Percentiles rank a stretch among this genome's conserved stretches.
These are phyloP conservation scores for Oligia strigilis DNA, from an alignment of 2,888 invertebrate species.

Conservation along the genomic window DNA sequence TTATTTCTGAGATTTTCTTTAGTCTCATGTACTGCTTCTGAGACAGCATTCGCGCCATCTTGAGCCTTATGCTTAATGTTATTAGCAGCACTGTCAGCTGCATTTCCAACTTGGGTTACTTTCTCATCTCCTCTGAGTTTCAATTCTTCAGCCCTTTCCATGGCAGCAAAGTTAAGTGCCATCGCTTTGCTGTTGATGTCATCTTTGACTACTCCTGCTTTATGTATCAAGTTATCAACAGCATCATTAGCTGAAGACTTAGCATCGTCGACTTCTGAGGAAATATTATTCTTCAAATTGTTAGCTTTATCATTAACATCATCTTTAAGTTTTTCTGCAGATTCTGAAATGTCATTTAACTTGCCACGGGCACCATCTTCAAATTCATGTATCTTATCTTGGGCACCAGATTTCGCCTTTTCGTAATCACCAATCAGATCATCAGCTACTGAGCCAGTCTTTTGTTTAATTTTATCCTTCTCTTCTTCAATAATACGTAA, in stretches of 20 bases:
- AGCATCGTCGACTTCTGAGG: slow-evolving; percentile 73
- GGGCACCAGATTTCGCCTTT: slow-evolving; percentile 71
- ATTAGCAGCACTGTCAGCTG: slow-evolving; percentile 74
- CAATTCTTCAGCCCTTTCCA: slow-evolving; percentile 82
- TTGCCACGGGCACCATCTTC: slow-evolving; percentile 73
- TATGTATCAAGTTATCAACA: slow-evolving; percentile 80
- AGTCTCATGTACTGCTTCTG: slow-evolving; percentile 73
- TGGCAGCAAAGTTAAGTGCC: slow-evolving; percentile 82
- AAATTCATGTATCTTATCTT: slow-evolving; percentile 73
- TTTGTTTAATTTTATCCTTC: slow-evolving; percentile 82
- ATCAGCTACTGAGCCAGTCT: slow-evolving; percentile 74
- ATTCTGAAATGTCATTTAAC: slow-evolving; percentile 74
- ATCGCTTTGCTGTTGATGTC: slow-evolving; percentile 82
- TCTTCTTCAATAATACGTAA: slow-evolving; percentile 80
- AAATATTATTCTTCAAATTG: slow-evolving; percentile 73
- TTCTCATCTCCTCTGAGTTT: slow-evolving; percentile 76
- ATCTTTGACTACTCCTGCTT: slow-evolving; percentile 78
- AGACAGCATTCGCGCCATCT: slow-evolving; percentile 78
- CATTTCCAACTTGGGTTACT: slow-evolving; percentile 75
- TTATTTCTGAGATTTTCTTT: slow-evolving; percentile 77
- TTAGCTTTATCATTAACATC: slow-evolving; percentile 71
- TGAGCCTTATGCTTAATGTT: slow-evolving; percentile 79
- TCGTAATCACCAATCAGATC: slow-evolving; percentile 76
- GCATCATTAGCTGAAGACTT: slow-evolving; percentile 76
- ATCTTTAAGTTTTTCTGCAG: slow-evolving; percentile 74